phyloP scores from a whole-genome alignment of 2,113 vertebrate species.

The Menura novaehollandiae region DNA sequence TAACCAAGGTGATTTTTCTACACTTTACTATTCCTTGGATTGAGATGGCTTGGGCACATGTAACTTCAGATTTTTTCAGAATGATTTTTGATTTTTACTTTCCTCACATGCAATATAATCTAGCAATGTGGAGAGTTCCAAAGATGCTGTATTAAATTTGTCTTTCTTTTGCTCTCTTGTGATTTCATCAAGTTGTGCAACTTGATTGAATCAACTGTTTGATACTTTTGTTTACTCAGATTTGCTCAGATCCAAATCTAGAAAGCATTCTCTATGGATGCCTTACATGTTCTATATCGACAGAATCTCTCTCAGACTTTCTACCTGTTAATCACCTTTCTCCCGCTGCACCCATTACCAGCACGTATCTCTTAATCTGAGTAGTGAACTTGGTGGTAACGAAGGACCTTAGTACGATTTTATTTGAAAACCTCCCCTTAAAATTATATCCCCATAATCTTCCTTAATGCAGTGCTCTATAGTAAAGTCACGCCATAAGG shows the following conservation, averaged over 20 bases:
- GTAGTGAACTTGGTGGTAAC: not conserved
- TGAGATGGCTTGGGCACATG: fast-evolving
- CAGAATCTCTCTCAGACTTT: not conserved
- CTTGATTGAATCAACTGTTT: no score
- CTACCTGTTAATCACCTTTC: not conserved
- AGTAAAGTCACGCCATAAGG: not conserved
- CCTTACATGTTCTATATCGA: not conserved
- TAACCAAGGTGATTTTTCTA: not conserved
- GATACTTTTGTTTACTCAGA: not conserved
- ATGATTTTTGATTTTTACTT: not conserved
- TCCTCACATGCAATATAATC: not conserved
- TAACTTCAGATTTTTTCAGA: not conserved
- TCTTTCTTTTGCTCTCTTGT: not conserved
- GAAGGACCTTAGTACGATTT: not conserved
- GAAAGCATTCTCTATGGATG: not conserved
- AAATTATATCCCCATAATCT: not conserved
- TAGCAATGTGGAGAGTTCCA: not conserved
- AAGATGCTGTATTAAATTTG: not conserved
- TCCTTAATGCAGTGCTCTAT: not conserved
- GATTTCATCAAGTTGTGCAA: not conserved
- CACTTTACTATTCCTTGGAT: not conserved
- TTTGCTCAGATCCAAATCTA: not conserved
- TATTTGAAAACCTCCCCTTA: not conserved
- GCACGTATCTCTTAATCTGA: not conserved
- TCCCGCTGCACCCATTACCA: not conserved